Evolutionary conservation across 2,113 vertebrate genomes (phyloP), one percentile per base, ranked within the genome.

Genomic region (Hiodon tergisus): DNA sequence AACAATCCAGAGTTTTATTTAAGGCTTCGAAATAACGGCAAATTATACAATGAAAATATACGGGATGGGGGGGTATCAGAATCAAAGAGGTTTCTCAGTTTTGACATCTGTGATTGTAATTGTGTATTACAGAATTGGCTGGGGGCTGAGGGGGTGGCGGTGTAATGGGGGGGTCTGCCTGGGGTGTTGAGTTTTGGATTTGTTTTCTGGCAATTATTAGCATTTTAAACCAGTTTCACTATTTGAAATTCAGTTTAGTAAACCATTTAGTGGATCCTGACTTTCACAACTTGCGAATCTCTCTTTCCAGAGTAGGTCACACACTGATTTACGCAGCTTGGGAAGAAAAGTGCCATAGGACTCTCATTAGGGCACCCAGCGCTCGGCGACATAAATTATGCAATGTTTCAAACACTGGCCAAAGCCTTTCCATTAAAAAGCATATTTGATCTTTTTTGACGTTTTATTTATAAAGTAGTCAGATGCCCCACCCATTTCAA

Each of bases 341-440:
- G 83, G 31, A 82, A 85, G 82, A 87, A 90, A 87, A 85, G 81
- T 88, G 87, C 86, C 86, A 88, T 83, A 83, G 87, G 84, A 83
- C 85, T 87, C 88, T 92, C 90, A 91, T 92, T 92, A 91, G 85
- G 31, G 79, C 84, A 83, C 78, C 84, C 84, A 79, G 80, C 85
- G 87, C 87, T 87, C 85, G 78, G 83, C 85, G 85, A 73, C 86
- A 92, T 91, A 87, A 92, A 91, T 92, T 89, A 92, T 91, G 88
- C 88, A 91, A 82, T 75, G 16, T 85, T 89, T 81, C 81, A 85
- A 91, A 90, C 86, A 88, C 85, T 87, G 88, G 90, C 89, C 88
- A 91, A 86, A 86, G 77, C 87, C 85, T 90, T 85, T 87, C 87
- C 89, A 87, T 88, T 89, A 86, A 84, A 86, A 50, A 86, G 69